phyloP scores from a whole-genome alignment of 2,797 vertebrate genomes.

The Bryconaethiops microstoma region DNA sequence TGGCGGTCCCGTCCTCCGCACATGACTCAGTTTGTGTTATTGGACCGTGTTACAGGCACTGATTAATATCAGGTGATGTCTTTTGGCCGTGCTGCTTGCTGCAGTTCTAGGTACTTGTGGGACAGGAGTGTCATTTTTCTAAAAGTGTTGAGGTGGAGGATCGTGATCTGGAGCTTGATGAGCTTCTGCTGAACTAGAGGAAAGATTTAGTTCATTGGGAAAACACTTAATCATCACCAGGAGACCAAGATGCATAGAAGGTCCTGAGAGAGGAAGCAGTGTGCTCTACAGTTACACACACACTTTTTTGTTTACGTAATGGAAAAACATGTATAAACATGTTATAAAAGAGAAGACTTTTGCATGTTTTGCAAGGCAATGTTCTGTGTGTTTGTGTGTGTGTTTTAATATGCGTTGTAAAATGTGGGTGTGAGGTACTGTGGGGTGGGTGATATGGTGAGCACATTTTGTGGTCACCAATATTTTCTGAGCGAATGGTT shows the following conservation, averaged over 20 bases:
- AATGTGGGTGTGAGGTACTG: no score
- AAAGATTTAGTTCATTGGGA: conserved; percentile 9
- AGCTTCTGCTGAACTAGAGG: conserved; percentile 22
- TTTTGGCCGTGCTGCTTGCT: background rate
- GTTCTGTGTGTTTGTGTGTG: background rate
- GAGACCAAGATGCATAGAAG: background rate
- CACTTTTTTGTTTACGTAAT: background rate
- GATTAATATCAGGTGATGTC: background rate
- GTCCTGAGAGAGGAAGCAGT: background rate
- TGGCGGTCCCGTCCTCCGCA: background rate
- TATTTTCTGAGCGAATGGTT: no score
- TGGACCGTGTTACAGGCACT: background rate
- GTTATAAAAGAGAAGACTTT: background rate
- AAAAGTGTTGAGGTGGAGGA: background rate
- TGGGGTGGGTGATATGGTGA: no score
- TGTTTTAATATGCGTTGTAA: no score
- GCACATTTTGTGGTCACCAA: no score
- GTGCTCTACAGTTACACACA: background rate
- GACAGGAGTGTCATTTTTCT: background rate
- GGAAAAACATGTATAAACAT: background rate
- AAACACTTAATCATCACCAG: conserved; percentile 17
- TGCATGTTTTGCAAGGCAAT: background rate
- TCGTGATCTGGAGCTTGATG: background rate
- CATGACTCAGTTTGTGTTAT: background rate
- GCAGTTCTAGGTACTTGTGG: background rate